These are phyloP conservation scores for Tamias sibiricus DNA, from an alignment of 2,113 vertebrate genomes.

Conservation along the genomic window DNA sequence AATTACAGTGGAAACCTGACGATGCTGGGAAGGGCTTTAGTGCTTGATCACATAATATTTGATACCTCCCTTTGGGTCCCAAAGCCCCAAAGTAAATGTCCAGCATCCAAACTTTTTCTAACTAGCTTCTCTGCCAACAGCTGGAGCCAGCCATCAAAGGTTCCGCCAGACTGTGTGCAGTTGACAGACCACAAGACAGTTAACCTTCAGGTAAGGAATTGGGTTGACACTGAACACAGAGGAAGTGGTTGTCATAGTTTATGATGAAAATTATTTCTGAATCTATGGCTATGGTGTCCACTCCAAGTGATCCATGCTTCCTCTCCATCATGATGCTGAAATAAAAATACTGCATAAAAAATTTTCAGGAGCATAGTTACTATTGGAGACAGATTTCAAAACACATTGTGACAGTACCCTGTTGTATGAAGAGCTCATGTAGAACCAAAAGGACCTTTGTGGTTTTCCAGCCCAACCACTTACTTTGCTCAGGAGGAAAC, in stretches of 20 bases:
- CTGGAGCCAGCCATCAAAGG: background rate
- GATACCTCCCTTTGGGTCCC: constrained; percentile 59
- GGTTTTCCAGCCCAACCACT: background rate
- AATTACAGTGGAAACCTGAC: constrained; percentile 48
- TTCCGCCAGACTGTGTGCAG: background rate
- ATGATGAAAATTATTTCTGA: constrained; percentile 53
- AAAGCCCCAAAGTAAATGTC: constrained; percentile 26
- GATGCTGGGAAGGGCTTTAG: constrained; percentile 42
- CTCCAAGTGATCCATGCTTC: background rate
- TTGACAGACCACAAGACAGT: background rate
- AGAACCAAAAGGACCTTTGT: background rate
- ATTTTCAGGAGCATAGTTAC: background rate
- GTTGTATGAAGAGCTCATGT: background rate
- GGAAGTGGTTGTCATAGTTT: constrained; percentile 37
- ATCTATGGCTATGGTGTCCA: background rate
- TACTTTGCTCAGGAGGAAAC: background rate
- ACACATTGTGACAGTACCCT: background rate
- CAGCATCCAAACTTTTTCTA: constrained; percentile 52
- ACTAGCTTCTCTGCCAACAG: background rate
- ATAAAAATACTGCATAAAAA: background rate
- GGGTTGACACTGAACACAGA: constrained; percentile 32
- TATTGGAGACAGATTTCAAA: background rate
- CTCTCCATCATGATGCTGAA: background rate
- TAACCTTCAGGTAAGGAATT: constrained; percentile 41
- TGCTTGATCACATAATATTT: constrained; percentile 48